Conservation (phyloP, 64 coral and sea anemone species). For the Dendrophyllia cribrosa region DNA sequence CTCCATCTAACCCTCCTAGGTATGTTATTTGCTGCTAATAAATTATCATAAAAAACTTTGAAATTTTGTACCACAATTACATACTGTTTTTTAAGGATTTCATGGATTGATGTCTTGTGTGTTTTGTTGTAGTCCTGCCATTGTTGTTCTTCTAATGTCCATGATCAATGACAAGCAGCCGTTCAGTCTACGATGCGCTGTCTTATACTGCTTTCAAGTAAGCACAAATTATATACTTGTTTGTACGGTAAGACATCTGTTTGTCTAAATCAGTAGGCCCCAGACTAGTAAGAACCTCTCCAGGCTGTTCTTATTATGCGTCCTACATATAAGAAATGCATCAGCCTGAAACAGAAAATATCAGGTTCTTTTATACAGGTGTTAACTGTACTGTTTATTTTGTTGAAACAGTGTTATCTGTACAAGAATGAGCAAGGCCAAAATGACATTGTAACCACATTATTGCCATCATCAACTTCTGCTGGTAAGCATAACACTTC, state of each 20-base stretch:
- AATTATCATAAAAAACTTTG: neutral
- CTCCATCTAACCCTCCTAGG: slow-evolving; percentile 95
- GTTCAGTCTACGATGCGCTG: slow-evolving; percentile 85
- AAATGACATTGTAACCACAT: slow-evolving; percentile 90
- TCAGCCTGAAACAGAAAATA: too few species aligned
- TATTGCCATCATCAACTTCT: slow-evolving; percentile 85
- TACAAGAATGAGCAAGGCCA: slow-evolving; percentile 98
- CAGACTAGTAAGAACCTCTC: too few species aligned
- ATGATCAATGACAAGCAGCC: slow-evolving; percentile 99
- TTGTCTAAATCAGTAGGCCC: too few species aligned
- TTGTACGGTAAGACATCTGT: neutral
- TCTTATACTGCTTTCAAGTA: slow-evolving; percentile 98
- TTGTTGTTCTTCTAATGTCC: slow-evolving; percentile 97
- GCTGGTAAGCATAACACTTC: slow-evolving; percentile 47
- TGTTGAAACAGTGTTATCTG: slow-evolving; percentile 83
- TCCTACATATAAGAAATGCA: too few species aligned
- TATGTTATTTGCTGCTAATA: neutral
- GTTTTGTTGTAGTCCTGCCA: slow-evolving; percentile 82
- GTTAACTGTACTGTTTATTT: neutral
- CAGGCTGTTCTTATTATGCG: too few species aligned
- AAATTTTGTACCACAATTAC: too few species aligned
- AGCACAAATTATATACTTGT: neutral
- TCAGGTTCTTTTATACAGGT: too few species aligned
- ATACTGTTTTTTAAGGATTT: too few species aligned
- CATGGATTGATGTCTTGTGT: neutral